These are phyloP conservation scores for Lampropteryx suffumata DNA, from an alignment of 2,888 invertebrate genomes.

Conservation along the genomic window DNA sequence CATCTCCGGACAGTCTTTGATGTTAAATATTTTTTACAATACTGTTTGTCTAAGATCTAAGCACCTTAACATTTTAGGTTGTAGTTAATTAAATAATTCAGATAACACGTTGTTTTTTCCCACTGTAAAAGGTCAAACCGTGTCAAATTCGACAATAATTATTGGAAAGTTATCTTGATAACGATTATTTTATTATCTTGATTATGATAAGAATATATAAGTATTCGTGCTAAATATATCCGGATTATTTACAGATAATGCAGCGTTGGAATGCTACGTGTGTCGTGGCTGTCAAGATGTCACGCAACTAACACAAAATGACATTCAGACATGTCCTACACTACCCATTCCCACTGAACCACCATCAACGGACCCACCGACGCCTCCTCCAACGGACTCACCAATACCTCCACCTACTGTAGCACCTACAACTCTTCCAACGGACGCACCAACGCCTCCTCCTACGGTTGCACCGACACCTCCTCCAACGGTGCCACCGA, in stretches of 20 bases:
- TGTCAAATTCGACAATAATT: not conserved
- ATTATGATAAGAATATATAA: not conserved
- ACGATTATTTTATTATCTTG: not conserved
- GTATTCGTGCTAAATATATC: not conserved
- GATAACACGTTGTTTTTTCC: no score
- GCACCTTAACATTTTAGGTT: no score
- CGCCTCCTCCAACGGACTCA: not conserved
- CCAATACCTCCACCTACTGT: not conserved
- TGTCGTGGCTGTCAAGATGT: constrained; percentile 49
- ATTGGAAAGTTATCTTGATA: not conserved
- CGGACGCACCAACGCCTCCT: not conserved
- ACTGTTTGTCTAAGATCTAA: no score
- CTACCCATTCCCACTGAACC: not conserved
- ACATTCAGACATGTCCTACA: constrained; percentile 43
- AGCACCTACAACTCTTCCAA: not conserved
- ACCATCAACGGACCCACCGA: not conserved
- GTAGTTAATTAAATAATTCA: no score
- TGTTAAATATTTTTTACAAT: no score
- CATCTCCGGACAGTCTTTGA: no score
- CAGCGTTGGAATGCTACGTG: constrained; percentile 54
- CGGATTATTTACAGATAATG: constrained; percentile 39
- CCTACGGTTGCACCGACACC: not conserved
- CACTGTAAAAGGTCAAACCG: not conserved
- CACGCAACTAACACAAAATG: constrained; percentile 23
- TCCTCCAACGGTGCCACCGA: not conserved